These are phyloP conservation scores for Steinernema khuongi DNA, from an alignment of 1,140 invertebrate species.

Conservation along the genomic window DNA sequence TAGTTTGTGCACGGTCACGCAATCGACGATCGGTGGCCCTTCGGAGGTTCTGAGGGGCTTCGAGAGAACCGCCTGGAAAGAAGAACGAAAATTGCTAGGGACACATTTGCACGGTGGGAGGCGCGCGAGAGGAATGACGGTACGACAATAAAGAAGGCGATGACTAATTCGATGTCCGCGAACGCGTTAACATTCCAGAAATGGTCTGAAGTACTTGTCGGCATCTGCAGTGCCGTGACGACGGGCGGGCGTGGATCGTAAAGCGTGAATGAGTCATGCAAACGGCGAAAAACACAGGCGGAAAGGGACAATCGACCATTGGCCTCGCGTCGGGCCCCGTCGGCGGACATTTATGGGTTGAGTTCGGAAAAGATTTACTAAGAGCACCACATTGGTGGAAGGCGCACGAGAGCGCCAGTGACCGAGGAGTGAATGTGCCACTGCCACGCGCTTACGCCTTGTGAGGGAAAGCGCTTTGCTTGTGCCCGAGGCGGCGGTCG, in stretches of 20 bases:
- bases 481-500: neutral
- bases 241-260: neutral
- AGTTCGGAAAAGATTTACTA: slow-evolving; percentile 15
- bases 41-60: neutral
- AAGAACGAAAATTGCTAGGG: neutral
- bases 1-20: neutral
- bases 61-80: neutral
- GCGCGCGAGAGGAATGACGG: neutral
- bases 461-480: neutral
- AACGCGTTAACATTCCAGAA: slow-evolving; percentile 1
- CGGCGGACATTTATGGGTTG: slow-evolving; percentile 12
- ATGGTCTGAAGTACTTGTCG: neutral
- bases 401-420: neutral
- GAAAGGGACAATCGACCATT: neutral
- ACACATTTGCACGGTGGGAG: neutral
- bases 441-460: neutral
- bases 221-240: neutral
- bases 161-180: neutral
- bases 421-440: slow-evolving; percentile 5
- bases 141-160: neutral
- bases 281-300: neutral
- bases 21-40: slow-evolving; percentile 11
- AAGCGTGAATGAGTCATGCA: neutral
- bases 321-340: neutral
- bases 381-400: slow-evolving; percentile 5